A percentile compares a stretch with the other conserved stretches of the same genome.
Evolutionary conservation across 2,888 invertebrate genomes (phyloP).

Genomic region (Sceliomorpha sp.): DNA sequence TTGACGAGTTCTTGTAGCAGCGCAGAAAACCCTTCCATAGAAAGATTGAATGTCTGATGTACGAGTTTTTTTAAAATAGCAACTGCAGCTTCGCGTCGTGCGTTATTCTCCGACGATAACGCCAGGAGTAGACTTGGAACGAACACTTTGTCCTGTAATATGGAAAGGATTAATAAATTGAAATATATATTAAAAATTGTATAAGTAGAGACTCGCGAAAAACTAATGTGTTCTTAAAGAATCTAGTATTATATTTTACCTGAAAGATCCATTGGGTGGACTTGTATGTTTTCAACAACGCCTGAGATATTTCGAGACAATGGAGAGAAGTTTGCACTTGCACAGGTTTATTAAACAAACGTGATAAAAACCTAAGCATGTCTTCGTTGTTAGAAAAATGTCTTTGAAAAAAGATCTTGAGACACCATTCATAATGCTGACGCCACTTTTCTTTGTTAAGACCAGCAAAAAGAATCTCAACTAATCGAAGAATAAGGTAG

Average conservation of each 20-base stretch:
- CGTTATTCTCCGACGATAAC: constrained; percentile 82
- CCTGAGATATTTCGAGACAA: constrained; percentile 73
- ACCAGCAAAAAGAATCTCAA: constrained; percentile 74
- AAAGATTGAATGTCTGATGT: constrained; percentile 78
- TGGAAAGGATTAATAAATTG: neutral
- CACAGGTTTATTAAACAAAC: constrained; percentile 70
- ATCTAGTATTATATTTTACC: constrained; percentile 20
- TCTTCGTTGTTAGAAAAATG: constrained; percentile 70
- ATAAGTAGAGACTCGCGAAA: too few relatives aligned
- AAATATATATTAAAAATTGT: neutral
- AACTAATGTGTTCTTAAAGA: neutral
- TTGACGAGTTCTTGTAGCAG: constrained; percentile 81
- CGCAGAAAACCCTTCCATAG: constrained; percentile 63
- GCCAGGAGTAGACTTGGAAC: constrained; percentile 83
- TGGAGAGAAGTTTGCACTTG: constrained; percentile 67
- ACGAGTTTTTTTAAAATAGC: constrained; percentile 81
- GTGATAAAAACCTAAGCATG: constrained; percentile 69
- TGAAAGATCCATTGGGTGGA: constrained; percentile 69
- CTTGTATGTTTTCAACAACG: constrained; percentile 73
- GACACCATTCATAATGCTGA: constrained; percentile 72
- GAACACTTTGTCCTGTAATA: constrained; percentile 65
- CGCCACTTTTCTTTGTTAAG: constrained; percentile 57
- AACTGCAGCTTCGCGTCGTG: constrained; percentile 83
- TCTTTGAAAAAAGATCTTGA: constrained; percentile 74
- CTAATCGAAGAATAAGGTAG: constrained; percentile 65